Evolutionary conservation across 2,113 vertebrate genomes (phyloP).

Genomic region (Pluvianellus socialis): DNA sequence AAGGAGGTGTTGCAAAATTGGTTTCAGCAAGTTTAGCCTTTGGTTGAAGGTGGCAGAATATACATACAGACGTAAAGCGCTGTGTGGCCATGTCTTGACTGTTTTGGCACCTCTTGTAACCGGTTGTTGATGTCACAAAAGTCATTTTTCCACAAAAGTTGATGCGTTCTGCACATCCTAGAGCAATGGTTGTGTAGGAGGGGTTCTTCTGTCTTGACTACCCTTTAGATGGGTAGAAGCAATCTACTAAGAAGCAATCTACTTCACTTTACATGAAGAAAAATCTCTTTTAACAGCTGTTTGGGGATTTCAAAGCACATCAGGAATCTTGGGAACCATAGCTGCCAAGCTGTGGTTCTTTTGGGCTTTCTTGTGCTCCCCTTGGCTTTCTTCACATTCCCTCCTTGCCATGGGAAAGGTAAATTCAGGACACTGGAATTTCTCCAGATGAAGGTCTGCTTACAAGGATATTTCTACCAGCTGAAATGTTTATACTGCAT

Average conservation of each 20-base stretch:
- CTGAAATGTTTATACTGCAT: not conserved
- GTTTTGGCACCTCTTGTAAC: not conserved
- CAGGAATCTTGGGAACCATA: not conserved
- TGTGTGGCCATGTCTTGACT: not conserved
- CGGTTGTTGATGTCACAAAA: not conserved
- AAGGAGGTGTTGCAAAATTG: not conserved
- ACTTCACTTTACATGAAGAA: not conserved
- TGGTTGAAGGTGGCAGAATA: not conserved
- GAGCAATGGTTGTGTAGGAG: not conserved
- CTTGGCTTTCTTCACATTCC: not conserved
- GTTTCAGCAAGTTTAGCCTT: not conserved
- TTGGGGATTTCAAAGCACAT: slow-evolving; percentile 7
- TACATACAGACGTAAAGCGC: not conserved
- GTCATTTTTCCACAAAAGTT: not conserved
- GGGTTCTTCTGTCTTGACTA: not conserved
- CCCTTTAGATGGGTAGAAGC: not conserved
- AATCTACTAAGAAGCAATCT: not conserved
- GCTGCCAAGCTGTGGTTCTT: not conserved
- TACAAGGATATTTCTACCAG: not conserved
- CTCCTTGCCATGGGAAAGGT: not conserved
- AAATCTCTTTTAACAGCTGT: not conserved
- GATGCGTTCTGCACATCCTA: not conserved
- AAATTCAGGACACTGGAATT: not conserved
- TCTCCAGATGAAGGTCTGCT: not conserved
- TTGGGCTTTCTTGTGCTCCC: not conserved